Conservation (phyloP, 2,888 invertebrate genomes). For the Agrochola lychnidis region DNA sequence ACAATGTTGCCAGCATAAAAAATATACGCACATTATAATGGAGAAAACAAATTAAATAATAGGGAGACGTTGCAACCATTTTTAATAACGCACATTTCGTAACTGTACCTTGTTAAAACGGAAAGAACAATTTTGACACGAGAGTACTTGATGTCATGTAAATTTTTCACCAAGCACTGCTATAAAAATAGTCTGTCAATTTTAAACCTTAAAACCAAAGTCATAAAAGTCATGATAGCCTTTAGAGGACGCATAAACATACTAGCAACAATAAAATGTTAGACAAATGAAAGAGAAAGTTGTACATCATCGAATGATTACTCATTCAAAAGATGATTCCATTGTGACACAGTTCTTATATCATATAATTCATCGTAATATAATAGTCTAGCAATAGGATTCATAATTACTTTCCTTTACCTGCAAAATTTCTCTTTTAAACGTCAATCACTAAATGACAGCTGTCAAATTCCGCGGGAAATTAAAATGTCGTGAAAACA, state of each 20-base stretch:
- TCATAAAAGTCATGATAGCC: conserved; percentile 45
- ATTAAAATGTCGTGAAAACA: conserved; percentile 51
- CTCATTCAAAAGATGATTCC: conserved; percentile 71
- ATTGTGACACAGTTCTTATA: conserved; percentile 53
- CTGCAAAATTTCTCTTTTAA: conserved; percentile 46
- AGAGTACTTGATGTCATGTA: conserved; percentile 79
- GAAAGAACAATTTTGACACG: conserved; percentile 76
- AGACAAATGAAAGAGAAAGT: conserved; percentile 82
- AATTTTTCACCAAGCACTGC: conserved; percentile 1
- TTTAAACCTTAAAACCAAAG: conserved; percentile 50
- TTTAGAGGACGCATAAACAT: conserved; percentile 31
- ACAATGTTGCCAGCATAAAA: conserved; percentile 45
- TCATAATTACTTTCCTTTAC: conserved; percentile 39
- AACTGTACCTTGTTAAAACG: conserved; percentile 73
- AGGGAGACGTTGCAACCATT: conserved; percentile 64
- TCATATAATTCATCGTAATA: conserved; percentile 17
- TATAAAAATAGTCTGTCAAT: conserved; percentile 4
- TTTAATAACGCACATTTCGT: conserved; percentile 75
- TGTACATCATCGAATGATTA: conserved; percentile 70
- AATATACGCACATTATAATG: conserved; percentile 47
- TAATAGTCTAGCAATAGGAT: conserved; percentile 25
- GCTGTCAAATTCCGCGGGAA: conserved; percentile 66
- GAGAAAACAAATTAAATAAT: conserved; percentile 67
- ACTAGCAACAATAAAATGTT: conserved; percentile 68
- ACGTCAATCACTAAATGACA: conserved; percentile 64